A percentile compares a stretch with the other conserved stretches of the same genome.
Evolutionary conservation across 2,888 invertebrate genomes (phyloP).

Genomic region (Agriopis marginaria): DNA sequence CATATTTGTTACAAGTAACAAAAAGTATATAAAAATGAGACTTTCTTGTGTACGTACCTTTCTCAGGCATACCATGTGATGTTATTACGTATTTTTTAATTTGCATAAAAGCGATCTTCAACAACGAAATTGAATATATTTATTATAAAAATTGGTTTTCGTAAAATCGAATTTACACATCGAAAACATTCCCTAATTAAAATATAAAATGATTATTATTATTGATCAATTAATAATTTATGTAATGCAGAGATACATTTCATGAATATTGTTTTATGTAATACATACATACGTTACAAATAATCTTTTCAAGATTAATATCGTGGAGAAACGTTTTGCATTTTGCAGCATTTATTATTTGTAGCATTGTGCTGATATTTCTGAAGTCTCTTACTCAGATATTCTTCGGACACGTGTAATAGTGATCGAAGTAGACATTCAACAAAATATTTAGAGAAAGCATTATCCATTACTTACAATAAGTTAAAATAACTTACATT

Average conservation of each 20-base stretch:
- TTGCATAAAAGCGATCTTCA: not conserved
- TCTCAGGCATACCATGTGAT: not conserved
- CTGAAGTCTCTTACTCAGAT: not conserved
- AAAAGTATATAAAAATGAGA: too few relatives aligned
- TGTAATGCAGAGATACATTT: too few relatives aligned
- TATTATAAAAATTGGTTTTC: slow-evolving; percentile 26
- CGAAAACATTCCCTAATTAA: slow-evolving; percentile 65
- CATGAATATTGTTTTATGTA: too few relatives aligned
- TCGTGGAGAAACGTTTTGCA: slow-evolving; percentile 3
- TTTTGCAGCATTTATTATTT: slow-evolving; percentile 36
- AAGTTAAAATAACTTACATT: slow-evolving; percentile 36
- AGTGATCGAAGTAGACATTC: not conserved
- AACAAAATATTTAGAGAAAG: slow-evolving; percentile 2
- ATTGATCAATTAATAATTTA: not conserved
- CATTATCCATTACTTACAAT: slow-evolving; percentile 25
- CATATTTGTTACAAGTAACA: too few relatives aligned
- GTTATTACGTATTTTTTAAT: not conserved
- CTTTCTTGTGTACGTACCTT: not conserved
- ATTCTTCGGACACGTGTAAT: too few relatives aligned
- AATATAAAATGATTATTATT: not conserved
- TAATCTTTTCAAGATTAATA: not conserved
- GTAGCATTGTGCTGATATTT: slow-evolving; percentile 1
- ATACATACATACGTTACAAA: not conserved
- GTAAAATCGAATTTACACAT: slow-evolving; percentile 53
- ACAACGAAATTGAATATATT: slow-evolving; percentile 47